phyloP scores from a whole-genome alignment of 2,797 vertebrate species.

The Borostomias antarcticus region DNA sequence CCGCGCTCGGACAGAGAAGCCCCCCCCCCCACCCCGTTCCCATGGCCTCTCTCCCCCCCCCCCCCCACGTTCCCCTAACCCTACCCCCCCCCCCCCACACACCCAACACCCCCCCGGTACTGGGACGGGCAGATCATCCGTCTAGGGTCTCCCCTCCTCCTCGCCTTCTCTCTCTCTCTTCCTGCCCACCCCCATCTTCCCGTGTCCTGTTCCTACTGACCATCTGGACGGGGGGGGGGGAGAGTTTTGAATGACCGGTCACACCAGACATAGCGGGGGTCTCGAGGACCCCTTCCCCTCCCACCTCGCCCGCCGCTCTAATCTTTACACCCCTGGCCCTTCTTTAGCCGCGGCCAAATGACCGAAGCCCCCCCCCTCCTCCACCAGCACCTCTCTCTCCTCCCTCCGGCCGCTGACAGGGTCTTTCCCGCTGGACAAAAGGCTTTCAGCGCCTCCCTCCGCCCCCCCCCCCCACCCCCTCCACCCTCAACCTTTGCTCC shows the following conservation, averaged over 20 bases:
- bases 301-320: constrained; percentile 67
- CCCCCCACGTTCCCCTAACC: no score
- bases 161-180: constrained; percentile 65
- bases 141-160: constrained; percentile 30
- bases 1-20: no score
- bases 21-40: constrained; percentile 2
- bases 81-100: no score
- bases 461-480: constrained; percentile 58
- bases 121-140: constrained; percentile 34
- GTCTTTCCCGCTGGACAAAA: constrained; percentile 79
- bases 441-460: constrained; percentile 70
- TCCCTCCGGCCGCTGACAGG: constrained; percentile 63
- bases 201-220: constrained; percentile 80
- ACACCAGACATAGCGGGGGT: constrained; percentile 89
- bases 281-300: no score
- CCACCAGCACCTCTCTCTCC: constrained; percentile 29
- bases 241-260: constrained; percentile 50
- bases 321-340: constrained; percentile 69
- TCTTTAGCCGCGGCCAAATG: constrained; percentile 68
- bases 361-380: constrained; percentile 43
- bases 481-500: constrained; percentile 15
- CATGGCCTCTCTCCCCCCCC: constrained; percentile 33
- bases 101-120: constrained; percentile 38
- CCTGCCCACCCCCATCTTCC: constrained; percentile 57
- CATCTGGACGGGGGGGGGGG: constrained; percentile 82